Conservation (phyloP, 2,113 vertebrate genomes). For the Ginglymostoma cirratum region DNA sequence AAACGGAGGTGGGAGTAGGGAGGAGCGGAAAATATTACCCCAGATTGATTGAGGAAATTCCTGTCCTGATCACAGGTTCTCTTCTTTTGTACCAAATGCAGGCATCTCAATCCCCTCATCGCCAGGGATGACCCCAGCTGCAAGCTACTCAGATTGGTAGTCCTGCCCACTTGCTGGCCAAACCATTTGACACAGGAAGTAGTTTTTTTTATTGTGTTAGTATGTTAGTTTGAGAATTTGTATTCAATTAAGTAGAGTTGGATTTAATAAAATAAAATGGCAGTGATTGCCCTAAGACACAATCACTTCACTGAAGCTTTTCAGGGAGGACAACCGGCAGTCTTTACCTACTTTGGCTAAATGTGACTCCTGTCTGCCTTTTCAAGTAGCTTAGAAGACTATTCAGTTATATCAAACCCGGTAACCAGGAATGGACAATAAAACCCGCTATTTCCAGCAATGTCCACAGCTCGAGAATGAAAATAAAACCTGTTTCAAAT, state of each 20-base stretch:
- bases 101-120: neutral
- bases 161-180: too few relatives aligned
- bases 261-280: neutral
- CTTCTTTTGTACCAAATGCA: neutral
- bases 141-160: neutral
- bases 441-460: neutral
- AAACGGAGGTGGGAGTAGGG: neutral
- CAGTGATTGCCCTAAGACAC: neutral
- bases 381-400: neutral
- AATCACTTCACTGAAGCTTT: neutral
- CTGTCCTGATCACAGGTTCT: neutral
- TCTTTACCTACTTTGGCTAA: neutral
- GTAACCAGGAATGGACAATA: neutral
- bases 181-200: too few relatives aligned
- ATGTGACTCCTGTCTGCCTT: neutral
- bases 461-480: neutral
- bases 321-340: neutral
- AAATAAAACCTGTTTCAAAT: neutral
- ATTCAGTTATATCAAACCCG: neutral
- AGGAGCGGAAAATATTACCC: neutral
- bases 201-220: too few relatives aligned
- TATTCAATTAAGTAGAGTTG: neutral
- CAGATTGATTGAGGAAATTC: neutral
- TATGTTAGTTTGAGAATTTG: neutral
- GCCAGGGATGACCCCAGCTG: neutral